phyloP scores from a whole-genome alignment of 2,888 invertebrate species.

The Rhorus exstirpatorius region DNA sequence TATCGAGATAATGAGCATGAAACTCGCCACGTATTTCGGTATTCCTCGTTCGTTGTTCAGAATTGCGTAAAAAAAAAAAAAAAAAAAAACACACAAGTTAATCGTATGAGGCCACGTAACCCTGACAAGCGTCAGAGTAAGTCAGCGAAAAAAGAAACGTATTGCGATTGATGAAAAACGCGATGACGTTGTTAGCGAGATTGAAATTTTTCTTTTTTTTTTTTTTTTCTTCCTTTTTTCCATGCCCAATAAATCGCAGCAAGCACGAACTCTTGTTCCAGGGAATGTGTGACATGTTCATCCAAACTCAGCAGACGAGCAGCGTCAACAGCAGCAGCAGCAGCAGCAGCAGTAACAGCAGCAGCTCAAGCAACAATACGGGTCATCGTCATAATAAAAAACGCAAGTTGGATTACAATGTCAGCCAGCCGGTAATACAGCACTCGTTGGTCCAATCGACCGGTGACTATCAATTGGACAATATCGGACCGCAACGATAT shows the following conservation, averaged over 20 bases:
- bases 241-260: background rate
- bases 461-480: conserved; percentile 86
- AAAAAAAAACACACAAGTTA: too few species aligned
- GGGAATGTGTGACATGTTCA: conserved; percentile 96
- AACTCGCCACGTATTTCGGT: too few species aligned
- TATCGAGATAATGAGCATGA: too few species aligned
- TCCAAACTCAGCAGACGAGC: conserved; percentile 89
- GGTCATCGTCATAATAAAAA: conserved; percentile 86
- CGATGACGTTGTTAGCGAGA: too few species aligned
- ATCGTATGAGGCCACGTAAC: too few species aligned
- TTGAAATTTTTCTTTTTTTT: background rate
- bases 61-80: too few species aligned
- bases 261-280: conserved; percentile 83
- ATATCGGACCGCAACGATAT: conserved; percentile 84
- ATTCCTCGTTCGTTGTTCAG: too few species aligned
- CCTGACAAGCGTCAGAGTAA: too few species aligned
- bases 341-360: conserved; percentile 84
- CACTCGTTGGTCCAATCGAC: conserved; percentile 85
- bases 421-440: conserved; percentile 85
- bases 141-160: too few species aligned
- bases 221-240: background rate
- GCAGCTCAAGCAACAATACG: conserved; percentile 82
- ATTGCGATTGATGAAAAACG: too few species aligned
- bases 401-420: conserved; percentile 86
- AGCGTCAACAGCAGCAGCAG: conserved; percentile 87